Evolutionary conservation across 2,113 vertebrate species (phyloP).

Genomic region (Silurus meridionalis): DNA sequence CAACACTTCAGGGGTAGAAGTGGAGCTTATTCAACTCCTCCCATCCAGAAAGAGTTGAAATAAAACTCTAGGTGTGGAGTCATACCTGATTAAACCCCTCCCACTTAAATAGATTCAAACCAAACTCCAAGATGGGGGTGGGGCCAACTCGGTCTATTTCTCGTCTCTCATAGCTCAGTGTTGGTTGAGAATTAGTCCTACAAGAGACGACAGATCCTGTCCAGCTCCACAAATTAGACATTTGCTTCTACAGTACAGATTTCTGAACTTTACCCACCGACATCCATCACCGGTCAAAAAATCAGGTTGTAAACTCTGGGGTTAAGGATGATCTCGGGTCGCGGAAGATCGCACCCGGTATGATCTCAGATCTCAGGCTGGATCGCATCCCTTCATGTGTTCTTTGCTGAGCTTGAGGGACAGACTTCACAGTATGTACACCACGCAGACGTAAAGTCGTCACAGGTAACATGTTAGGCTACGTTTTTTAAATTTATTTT

Average conservation of each 20-base stretch:
- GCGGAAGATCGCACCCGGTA: neutral
- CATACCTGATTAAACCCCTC: neutral
- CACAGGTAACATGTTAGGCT: slow-evolving; percentile 23
- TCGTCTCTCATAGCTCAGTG: too few species aligned
- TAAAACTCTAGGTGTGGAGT: neutral
- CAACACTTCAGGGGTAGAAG: neutral
- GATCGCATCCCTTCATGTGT: slow-evolving; percentile 39
- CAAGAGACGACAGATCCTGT: neutral
- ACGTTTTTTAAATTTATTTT: slow-evolving; percentile 38
- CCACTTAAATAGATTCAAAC: neutral
- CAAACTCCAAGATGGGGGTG: neutral
- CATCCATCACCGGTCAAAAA: neutral
- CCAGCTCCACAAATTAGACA: neutral
- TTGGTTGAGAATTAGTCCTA: neutral
- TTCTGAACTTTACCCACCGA: neutral
- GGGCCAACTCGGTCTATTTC: neutral
- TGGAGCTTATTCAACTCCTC: neutral
- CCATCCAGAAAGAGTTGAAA: neutral
- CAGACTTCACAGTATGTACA: slow-evolving; percentile 62
- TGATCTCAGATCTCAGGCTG: neutral
- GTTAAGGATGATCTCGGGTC: neutral
- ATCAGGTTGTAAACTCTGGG: too few species aligned
- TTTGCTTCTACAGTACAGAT: neutral
- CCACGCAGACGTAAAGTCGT: slow-evolving; percentile 40
- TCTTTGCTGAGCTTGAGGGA: neutral